A percentile compares a stretch with the other conserved stretches of the same genome.
Conservation (phyloP, 2,113 vertebrate genomes). For the Myotis lucifugus region DNA sequence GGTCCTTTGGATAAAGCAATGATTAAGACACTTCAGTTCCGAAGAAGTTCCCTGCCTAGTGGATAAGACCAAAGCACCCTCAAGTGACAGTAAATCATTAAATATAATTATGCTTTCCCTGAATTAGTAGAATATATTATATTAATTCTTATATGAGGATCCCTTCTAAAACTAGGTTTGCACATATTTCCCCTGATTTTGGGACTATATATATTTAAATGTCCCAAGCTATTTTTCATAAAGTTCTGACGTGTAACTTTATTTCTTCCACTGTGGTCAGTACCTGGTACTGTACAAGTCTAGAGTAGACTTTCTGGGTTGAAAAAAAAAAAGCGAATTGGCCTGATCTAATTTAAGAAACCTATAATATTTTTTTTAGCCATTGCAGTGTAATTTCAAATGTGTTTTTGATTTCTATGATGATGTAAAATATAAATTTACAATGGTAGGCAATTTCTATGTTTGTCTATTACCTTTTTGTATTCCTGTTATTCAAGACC, state of each 20-base stretch:
- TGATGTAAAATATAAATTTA: constrained; percentile 10
- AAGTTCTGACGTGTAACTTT: neutral
- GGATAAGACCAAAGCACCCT: neutral
- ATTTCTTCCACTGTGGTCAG: neutral
- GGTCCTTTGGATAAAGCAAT: neutral
- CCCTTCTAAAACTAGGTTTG: constrained; percentile 7
- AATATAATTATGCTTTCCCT: neutral
- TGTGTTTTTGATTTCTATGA: constrained; percentile 20
- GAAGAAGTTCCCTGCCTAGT: neutral
- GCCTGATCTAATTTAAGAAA: neutral
- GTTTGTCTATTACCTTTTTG: neutral
- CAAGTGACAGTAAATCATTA: neutral
- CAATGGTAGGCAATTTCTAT: neutral
- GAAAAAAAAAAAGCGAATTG: neutral
- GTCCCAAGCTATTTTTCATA: neutral
- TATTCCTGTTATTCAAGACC: neutral
- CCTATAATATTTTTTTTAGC: constrained; percentile 51
- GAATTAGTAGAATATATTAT: neutral
- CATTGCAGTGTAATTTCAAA: constrained; percentile 6
- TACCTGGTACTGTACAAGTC: neutral
- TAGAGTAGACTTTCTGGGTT: neutral
- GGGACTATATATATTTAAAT: neutral
- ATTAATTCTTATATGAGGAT: neutral
- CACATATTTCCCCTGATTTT: neutral
- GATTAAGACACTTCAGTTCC: constrained; percentile 28